Evolutionary conservation across 2,113 vertebrate genomes (phyloP), one percentile per base, ranked within the genome.

Genomic region (Eptesicus fuscus): DNA sequence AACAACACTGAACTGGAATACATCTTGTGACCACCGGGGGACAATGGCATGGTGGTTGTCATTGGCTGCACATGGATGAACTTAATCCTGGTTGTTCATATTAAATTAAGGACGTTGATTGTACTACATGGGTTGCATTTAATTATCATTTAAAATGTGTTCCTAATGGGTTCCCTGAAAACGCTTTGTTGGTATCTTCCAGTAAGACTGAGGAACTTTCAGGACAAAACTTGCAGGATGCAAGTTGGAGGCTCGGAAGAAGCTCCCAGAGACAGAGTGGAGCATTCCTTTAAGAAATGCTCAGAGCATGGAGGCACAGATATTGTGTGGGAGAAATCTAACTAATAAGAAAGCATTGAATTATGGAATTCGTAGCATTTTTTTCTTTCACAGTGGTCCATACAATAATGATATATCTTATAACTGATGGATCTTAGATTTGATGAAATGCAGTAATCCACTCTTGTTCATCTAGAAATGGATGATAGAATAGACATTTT

Each of bases 141-240:
- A 86, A 65, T 35, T 59, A 59, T 30, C 78, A 47, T 35, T 90
- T 71, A 65, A 94, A 95, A 74, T 90, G 37, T 77, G 70, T 71
- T 80, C 28, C 20, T 67, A 37, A 10, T 32, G 23, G 25, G 84
- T 80, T 80, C 83, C 30, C 59, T 61, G 40, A 79, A 87, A 90
- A 77, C 7, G 10, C 80, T 93, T 82, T 82, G 40, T 59, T 94
- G 63, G 51, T 11, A 69, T 6, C 22, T 80, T 91, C 53, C 70
- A 14, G 47, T 79, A 83, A 93, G 28, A 91, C 44, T 87, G 78
- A 92, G 95, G 76, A 70, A 91, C 44, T 94, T 67, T n/a, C 28
- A 79, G 78, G 10, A 82, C 12, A 82, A 92, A 92, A 83, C 35
- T 71, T 90, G 44, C 9, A 85, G 61, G 83, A 70, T 22, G n/a